A percentile compares a stretch with the other conserved stretches of the same genome.
phyloP scores from a whole-genome alignment of 2,888 invertebrate species.

The Falcaria lacertinaria region DNA sequence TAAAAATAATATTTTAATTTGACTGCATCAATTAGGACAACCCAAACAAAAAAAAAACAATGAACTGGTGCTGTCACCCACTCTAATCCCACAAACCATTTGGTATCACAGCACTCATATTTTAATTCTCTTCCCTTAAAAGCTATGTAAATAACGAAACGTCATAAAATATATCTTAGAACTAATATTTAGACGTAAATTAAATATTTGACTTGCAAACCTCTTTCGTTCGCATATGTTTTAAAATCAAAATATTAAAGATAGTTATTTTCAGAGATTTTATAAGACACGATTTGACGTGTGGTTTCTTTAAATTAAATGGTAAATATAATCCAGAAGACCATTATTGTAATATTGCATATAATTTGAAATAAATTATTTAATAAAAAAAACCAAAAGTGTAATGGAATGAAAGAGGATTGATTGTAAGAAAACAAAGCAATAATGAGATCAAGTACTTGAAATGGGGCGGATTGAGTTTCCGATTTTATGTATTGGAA shows the following conservation, averaged over 20 bases:
- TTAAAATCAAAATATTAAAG: too few species aligned
- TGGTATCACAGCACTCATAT: slow-evolving; percentile 71
- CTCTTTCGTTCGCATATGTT: slow-evolving; percentile 29
- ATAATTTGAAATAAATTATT: too few species aligned
- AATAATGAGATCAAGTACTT: slow-evolving; percentile 15
- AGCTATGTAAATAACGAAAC: slow-evolving; percentile 51
- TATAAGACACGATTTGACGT: too few species aligned
- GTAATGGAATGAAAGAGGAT: slow-evolving; percentile 18
- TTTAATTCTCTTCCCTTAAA: slow-evolving; percentile 49
- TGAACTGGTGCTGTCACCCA: slow-evolving; percentile 30
- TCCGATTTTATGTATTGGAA: slow-evolving; percentile 4
- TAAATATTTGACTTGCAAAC: too few species aligned
- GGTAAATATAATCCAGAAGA: too few species aligned
- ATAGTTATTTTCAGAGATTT: too few species aligned
- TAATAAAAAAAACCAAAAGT: too few species aligned
- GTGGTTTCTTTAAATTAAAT: too few species aligned
- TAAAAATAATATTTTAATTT: neutral
- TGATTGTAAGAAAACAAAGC: slow-evolving; percentile 14
- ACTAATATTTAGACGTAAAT: too few species aligned
- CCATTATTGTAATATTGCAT: too few species aligned
- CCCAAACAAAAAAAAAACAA: neutral
- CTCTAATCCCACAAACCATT: slow-evolving; percentile 48
- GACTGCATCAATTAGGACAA: neutral
- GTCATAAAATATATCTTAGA: slow-evolving; percentile 42
- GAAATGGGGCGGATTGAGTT: slow-evolving; percentile 28